Percentiles rank a stretch among this genome's conserved stretches.
Conservation (phyloP, 2,113 vertebrate genomes). For the Paradoxurus hermaphroditus region DNA sequence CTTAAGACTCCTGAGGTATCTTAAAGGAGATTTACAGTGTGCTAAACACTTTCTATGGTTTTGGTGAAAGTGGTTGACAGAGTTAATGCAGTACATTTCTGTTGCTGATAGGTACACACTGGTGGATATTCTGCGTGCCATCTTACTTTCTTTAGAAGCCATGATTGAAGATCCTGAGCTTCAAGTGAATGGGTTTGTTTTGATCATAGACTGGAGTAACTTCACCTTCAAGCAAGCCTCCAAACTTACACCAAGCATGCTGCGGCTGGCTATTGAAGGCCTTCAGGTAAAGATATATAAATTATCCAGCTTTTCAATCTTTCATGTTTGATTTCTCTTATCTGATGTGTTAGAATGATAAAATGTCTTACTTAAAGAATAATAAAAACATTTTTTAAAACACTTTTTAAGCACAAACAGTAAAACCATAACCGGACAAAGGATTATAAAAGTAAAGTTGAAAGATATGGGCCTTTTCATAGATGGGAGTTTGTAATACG, state of each 20-base stretch:
- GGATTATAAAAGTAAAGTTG: neutral
- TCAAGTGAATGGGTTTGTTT: conserved; percentile 98
- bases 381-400: neutral
- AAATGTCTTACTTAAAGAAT: neutral
- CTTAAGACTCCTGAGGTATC: neutral
- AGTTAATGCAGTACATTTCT: conserved; percentile 51
- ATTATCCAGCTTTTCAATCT: neutral
- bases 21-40: neutral
- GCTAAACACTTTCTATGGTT: neutral
- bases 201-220: conserved; percentile 99
- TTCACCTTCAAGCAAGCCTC: conserved; percentile 99
- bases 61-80: neutral
- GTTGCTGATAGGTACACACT: conserved; percentile 90
- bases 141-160: conserved; percentile 96
- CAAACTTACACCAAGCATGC: conserved; percentile 97
- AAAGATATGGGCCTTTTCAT: neutral
- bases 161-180: conserved; percentile 99
- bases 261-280: conserved; percentile 96
- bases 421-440: neutral
- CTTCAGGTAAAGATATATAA: conserved; percentile 89
- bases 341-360: neutral
- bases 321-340: neutral
- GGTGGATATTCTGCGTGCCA: conserved; percentile 98
- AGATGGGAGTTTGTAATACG: neutral
- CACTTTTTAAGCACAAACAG: neutral